phyloP scores from a whole-genome alignment of 37 sponge, comb jelly and placozoan species.

The Halichondria panicea region DNA sequence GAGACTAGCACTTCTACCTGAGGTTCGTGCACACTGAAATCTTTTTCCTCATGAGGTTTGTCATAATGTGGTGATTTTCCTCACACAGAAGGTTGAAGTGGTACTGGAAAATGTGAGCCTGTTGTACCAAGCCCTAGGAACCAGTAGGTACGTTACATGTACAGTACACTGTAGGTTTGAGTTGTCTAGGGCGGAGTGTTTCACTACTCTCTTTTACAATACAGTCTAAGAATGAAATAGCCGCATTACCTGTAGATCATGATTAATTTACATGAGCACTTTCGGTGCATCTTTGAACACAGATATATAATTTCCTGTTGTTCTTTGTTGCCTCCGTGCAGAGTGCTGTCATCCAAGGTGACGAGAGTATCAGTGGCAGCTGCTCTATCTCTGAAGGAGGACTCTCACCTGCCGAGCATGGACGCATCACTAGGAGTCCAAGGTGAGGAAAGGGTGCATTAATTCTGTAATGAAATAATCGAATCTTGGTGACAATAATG shows the following conservation, averaged over 20 bases:
- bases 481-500: too few species aligned
- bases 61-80: not conserved
- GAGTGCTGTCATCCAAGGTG: constrained; percentile 31
- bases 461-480: too few species aligned
- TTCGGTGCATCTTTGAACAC: constrained; percentile 3
- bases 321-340: not conserved
- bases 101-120: constrained; percentile 49
- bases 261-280: too few species aligned
- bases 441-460: too few species aligned
- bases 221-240: too few species aligned
- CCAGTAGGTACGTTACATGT: constrained; percentile 27
- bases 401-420: not conserved
- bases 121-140: constrained; percentile 16
- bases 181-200: not conserved
- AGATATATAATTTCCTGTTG: constrained; percentile 1
- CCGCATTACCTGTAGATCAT: too few species aligned
- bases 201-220: not conserved
- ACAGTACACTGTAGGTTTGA: not conserved
- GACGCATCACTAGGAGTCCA: too few species aligned
- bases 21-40: too few species aligned
- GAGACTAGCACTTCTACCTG: too few species aligned
- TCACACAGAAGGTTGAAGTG: constrained; percentile 34
- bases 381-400: not conserved
- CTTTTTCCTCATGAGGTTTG: not conserved
- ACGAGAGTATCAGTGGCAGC: constrained; percentile 27